Evolutionary conservation across 2,888 invertebrate species (phyloP).

Genomic region (Epirrita christyi): DNA sequence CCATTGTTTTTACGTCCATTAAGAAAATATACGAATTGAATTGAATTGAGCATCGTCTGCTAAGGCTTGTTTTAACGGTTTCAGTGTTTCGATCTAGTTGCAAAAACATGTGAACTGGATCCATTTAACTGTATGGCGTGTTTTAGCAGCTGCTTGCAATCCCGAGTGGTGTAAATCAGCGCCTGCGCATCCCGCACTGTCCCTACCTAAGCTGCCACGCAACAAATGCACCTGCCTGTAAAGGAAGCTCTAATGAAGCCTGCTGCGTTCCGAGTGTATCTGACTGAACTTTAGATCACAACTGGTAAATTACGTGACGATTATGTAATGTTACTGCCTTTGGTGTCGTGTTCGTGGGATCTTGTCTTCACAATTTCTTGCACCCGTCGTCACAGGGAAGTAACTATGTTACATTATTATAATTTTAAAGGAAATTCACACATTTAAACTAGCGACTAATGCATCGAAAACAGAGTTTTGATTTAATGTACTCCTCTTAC

Average conservation of each 20-base stretch:
- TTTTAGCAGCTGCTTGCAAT: slow-evolving; percentile 63
- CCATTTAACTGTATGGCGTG: background rate
- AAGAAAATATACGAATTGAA: too few species aligned
- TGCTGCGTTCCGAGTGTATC: slow-evolving; percentile 41
- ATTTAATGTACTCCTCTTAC: background rate
- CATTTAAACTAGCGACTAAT: background rate
- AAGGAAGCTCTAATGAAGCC: slow-evolving; percentile 70
- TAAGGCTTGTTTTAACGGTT: too few species aligned
- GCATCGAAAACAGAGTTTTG: background rate
- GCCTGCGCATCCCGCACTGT: slow-evolving; percentile 58
- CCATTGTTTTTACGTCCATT: too few species aligned
- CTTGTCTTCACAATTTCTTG: slow-evolving; percentile 10
- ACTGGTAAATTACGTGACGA: slow-evolving; percentile 15
- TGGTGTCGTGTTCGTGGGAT: slow-evolving; percentile 23
- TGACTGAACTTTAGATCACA: slow-evolving; percentile 35
- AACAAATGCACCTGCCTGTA: slow-evolving; percentile 69
- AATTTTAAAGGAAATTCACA: background rate
- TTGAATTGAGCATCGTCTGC: too few species aligned
- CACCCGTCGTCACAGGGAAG: background rate
- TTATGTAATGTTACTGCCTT: slow-evolving; percentile 20
- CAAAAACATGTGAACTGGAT: too few species aligned
- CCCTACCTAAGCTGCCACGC: slow-evolving; percentile 52
- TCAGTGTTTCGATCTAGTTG: too few species aligned
- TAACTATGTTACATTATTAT: background rate
- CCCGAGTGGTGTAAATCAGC: slow-evolving; percentile 61